phyloP scores from a whole-genome alignment of 2,113 vertebrate genomes.

The Crotalus viridis region DNA sequence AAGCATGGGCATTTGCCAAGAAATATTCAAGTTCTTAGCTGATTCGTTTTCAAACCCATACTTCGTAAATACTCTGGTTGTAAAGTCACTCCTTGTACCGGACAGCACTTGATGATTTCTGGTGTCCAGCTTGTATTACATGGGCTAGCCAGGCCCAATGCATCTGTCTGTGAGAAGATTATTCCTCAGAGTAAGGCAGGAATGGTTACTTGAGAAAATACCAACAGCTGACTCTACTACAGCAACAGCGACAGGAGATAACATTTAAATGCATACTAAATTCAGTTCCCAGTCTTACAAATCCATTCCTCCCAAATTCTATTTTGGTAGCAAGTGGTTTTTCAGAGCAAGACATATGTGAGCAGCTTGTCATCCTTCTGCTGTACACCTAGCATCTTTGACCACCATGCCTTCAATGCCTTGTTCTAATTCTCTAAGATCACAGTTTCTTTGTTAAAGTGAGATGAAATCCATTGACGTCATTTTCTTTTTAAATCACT shows the following conservation, averaged over 20 bases:
- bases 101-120: not conserved
- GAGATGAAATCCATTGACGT: not conserved
- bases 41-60: not conserved
- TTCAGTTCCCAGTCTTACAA: not conserved
- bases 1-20: not conserved
- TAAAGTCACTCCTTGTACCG: not conserved
- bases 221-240: not conserved
- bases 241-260: not conserved
- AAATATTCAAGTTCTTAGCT: not conserved
- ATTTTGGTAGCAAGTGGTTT: not conserved
- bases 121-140: not conserved
- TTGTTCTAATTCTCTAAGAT: not conserved
- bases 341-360: not conserved
- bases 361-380: not conserved
- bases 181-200: not conserved
- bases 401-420: not conserved
- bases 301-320: not conserved
- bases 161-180: not conserved
- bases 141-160: not conserved
- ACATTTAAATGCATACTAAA: not conserved
- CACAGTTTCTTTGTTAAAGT: not conserved
- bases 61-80: not conserved
- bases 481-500: not conserved
- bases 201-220: not conserved
- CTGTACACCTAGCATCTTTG: not conserved